Base-by-base conservation (phyloP, 2,888 invertebrate genomes). In the Melanotus villosus region DNA sequence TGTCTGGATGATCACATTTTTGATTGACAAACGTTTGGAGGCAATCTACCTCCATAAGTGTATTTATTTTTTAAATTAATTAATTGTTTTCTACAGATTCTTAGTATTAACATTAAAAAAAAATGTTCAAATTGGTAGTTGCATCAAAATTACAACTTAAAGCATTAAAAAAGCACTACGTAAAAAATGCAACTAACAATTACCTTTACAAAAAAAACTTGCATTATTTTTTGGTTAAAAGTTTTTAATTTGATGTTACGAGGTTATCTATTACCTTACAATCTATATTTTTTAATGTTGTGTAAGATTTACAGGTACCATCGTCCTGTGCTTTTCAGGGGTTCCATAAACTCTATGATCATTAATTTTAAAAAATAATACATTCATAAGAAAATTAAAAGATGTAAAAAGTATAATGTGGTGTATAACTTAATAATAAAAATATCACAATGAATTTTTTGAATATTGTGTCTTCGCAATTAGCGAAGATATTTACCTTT, bases 251-350 rank as follows among this genome's bases (percentile, higher is more conserved):
- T 47, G 18, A 26, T 68, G 21, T 50, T 54, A 23, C 50, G 45
- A 23, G 19, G 26, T 65, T 43, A 14, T 16, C 26, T 57, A 23
- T 26, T 58, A 30, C 38, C 30, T 43, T 58, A 30, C 19, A 26
- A 47, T 73, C 73, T 72, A 65, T 14, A 54, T 45, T 56, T 45
- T 60, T 73, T 74, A 75, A 66, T 62, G 52, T 67, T 75, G 73
- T 79, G 76, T 75, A 75, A 80, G 77, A 74, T 76, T 81, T 81
- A 71, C 81, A 81, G 81, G 81, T 81, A 78, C 76, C 80, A 77
- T 77, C 80, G 72, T 77, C 80, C 76, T 80, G 77, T 81, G 78
- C 76, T 75, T 75, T 75, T 76, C 77, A 79, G 75, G 78, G 79
- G 76, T 79, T 77, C 78, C 79, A 73, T 77, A 58, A 52, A 68